A percentile compares a stretch with the other conserved stretches of the same genome.
Conservation (phyloP, 1,140 invertebrate genomes). For the Batillaria attramentaria region DNA sequence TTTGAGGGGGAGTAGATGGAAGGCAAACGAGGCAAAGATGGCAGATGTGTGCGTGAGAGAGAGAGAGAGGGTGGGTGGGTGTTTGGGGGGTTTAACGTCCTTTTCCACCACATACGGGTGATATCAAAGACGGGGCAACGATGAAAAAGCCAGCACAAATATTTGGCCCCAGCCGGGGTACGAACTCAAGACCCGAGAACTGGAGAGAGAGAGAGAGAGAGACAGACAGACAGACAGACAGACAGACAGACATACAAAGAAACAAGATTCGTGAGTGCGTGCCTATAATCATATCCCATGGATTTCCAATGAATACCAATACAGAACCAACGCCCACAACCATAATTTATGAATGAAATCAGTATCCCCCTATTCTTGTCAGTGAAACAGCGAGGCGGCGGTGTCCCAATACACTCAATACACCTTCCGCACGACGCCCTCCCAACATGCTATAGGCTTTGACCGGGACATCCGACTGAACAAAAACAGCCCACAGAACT, state of each 20-base stretch:
- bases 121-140: background rate
- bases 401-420: too few relatives aligned
- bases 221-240: constrained; percentile 8
- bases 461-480: too few relatives aligned
- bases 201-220: background rate
- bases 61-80: background rate
- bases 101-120: background rate
- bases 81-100: background rate
- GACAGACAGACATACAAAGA: background rate
- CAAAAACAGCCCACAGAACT: too few relatives aligned
- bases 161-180: background rate
- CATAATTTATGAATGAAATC: too few relatives aligned
- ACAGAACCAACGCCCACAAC: too few relatives aligned
- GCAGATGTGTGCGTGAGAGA: background rate
- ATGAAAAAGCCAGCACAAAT: background rate
- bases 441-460: too few relatives aligned
- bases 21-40: background rate
- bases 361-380: background rate
- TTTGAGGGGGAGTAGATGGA: too few relatives aligned
- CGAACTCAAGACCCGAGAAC: background rate
- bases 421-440: too few relatives aligned
- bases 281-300: background rate
- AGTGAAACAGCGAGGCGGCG: background rate
- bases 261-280: background rate
- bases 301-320: background rate